Evolutionary conservation across 2,797 vertebrate species (phyloP).

Genomic region (Pyrrhura leucotis): DNA sequence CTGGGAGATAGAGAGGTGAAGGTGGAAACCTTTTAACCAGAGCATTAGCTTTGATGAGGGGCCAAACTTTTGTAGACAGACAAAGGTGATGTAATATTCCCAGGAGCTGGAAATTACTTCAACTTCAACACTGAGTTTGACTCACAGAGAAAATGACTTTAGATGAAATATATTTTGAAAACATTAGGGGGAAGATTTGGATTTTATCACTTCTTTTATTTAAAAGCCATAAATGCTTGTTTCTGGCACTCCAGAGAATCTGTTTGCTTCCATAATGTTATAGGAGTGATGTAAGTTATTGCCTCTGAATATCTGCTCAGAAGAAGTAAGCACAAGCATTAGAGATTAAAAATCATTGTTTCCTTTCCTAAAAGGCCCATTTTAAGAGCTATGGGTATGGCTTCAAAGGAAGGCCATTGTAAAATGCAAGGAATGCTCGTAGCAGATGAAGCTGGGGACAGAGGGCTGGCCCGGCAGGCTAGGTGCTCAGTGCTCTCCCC

Average conservation of each 20-base stretch:
- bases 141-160: not conserved
- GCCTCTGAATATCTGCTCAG: not conserved
- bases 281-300: not conserved
- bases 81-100: not conserved
- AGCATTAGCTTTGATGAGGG: not conserved
- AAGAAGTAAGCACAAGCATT: not conserved
- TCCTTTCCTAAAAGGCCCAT: not conserved
- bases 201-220: not conserved
- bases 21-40: not conserved
- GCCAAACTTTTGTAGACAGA: not conserved
- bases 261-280: not conserved
- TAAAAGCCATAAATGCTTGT: not conserved
- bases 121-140: not conserved
- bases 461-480: not conserved
- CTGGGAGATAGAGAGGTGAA: not conserved
- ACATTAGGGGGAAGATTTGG: not conserved
- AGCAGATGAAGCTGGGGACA: not conserved
- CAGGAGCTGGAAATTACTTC: conserved; percentile 1
- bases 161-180: conserved; percentile 4
- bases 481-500: not conserved
- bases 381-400: not conserved
- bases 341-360: not conserved
- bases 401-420: accelerated
- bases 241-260: not conserved
- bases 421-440: not conserved